phyloP scores from a whole-genome alignment of 2,113 vertebrate genomes.

The Calypte anna region DNA sequence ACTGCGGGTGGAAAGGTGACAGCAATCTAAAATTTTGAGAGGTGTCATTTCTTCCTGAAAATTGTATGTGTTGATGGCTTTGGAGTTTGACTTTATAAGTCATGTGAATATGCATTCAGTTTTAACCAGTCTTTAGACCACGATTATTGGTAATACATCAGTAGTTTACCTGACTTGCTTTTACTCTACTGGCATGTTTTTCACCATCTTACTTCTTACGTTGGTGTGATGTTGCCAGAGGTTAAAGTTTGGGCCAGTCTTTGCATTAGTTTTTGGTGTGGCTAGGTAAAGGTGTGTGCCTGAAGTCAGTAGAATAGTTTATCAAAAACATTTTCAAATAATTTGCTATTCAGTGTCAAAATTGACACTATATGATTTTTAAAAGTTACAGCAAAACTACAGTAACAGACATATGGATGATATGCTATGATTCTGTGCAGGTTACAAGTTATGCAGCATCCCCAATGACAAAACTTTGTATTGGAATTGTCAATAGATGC shows the following conservation, averaged over 20 bases:
- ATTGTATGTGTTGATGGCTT: fast-evolving
- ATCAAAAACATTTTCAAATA: neutral
- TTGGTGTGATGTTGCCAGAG: fast-evolving
- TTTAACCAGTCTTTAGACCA: neutral
- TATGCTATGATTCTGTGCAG: no score
- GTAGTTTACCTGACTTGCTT: neutral
- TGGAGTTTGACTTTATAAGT: neutral
- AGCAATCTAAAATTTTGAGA: neutral
- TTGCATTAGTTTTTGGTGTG: neutral
- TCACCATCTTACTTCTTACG: neutral
- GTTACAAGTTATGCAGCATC: neutral
- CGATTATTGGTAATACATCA: neutral
- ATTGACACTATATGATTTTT: neutral
- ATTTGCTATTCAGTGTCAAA: neutral
- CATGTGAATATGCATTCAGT: neutral
- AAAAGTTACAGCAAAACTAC: neutral
- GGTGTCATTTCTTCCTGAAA: neutral
- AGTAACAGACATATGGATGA: neutral
- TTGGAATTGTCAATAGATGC: neutral
- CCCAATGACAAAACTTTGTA: neutral
- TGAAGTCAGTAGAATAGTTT: neutral
- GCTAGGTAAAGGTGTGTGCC: neutral
- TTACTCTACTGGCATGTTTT: neutral
- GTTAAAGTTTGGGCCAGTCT: neutral
- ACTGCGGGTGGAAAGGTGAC: neutral